Evolutionary conservation across 2,888 invertebrate species (phyloP).

Genomic region (Chirona hameri): DNA sequence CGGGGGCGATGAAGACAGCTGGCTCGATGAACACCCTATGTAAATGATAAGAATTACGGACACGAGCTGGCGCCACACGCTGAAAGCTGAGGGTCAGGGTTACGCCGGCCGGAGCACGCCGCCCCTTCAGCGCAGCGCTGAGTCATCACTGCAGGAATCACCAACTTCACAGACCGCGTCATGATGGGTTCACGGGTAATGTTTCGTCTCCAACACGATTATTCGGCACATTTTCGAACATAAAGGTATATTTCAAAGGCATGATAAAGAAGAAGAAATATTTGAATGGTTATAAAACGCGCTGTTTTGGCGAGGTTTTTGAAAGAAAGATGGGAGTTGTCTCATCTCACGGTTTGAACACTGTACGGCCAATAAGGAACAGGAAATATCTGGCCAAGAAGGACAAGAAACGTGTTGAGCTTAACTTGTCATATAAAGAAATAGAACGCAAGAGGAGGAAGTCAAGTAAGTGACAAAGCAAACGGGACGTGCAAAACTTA

Average conservation of each 20-base stretch:
- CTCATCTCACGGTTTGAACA: too few species aligned
- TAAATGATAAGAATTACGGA: neutral
- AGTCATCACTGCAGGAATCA: too few species aligned
- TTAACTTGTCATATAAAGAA: neutral
- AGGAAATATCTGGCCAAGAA: too few species aligned
- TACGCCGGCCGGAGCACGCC: neutral
- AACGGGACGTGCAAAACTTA: neutral
- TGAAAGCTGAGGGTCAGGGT: conserved; percentile 7
- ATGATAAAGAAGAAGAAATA: neutral
- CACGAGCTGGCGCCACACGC: neutral
- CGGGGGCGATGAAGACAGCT: neutral
- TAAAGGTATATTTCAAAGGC: too few species aligned
- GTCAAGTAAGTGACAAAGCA: neutral
- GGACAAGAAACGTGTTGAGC: neutral
- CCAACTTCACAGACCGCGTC: too few species aligned
- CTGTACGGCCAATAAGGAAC: too few species aligned
- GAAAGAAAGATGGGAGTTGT: too few species aligned
- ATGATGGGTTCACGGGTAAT: too few species aligned
- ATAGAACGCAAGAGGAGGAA: neutral
- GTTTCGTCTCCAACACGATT: neutral
- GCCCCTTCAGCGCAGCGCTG: neutral
- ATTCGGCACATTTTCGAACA: too few species aligned
- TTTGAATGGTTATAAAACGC: too few species aligned
- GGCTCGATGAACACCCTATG: neutral
- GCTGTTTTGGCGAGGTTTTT: too few species aligned